These are phyloP conservation scores for Dermatemys mawii DNA, from an alignment of 2,113 vertebrate species.

Conservation along the genomic window DNA sequence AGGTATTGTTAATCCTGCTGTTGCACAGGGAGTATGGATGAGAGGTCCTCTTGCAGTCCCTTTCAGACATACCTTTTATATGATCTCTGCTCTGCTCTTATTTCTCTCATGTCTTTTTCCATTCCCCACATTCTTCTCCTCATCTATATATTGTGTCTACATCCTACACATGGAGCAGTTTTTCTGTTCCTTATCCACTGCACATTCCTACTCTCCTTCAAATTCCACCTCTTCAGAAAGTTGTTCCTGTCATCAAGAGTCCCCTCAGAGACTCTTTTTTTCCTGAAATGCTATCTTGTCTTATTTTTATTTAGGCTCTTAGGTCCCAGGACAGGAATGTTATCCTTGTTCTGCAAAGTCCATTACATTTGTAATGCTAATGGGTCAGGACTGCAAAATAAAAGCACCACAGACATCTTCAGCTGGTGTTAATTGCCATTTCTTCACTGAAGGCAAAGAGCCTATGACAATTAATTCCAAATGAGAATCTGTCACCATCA, in stretches of 20 bases:
- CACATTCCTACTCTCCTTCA: not conserved
- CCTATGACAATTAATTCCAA: not conserved
- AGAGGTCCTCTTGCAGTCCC: not conserved
- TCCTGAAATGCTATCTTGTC: not conserved
- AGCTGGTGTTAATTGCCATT: not conserved
- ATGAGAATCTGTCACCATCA: not conserved
- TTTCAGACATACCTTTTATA: not conserved
- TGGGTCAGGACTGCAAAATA: not conserved
- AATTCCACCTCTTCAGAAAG: not conserved
- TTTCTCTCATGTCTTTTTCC: not conserved
- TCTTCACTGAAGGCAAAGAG: not conserved
- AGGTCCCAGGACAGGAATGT: not conserved
- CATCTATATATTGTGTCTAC: not conserved
- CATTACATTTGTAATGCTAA: not conserved
- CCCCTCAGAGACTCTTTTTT: not conserved
- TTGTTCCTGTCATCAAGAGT: not conserved
- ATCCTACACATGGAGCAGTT: not conserved
- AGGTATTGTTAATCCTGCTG: not conserved
- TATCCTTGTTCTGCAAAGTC: not conserved
- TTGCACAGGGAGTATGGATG: not conserved
- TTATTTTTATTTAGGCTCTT: not conserved
- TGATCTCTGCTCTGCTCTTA: not conserved
- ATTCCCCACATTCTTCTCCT: not conserved
- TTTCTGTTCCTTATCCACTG: not conserved
- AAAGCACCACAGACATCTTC: not conserved